Base-by-base conservation (phyloP, 1,140 invertebrate genomes). In the Chrysopa pallens region DNA sequence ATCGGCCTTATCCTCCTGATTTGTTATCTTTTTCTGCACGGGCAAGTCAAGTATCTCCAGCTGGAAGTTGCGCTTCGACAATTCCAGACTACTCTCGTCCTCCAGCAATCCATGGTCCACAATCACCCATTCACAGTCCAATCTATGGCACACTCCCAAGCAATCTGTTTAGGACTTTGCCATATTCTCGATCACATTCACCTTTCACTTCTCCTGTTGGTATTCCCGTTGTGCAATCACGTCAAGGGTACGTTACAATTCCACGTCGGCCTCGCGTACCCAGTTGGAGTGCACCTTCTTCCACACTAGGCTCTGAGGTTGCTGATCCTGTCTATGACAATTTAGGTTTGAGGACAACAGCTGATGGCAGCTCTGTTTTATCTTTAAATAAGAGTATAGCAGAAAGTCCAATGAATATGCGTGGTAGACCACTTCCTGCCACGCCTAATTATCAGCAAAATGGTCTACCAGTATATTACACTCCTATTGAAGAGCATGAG, bases 311-410 rank as follows among this genome's bases (percentile, higher is more conserved):
- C 8, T 49, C 53, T 4, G 53, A 60, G 23, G 64, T 70, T 13
- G 61, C 69, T 15, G 83, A 87, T 52, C 83, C 83, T 0, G 72
- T 86, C 4, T 89, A 89, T 53, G 85, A 89, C 52, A 88, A 87
- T 53, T 60, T 89, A 9, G 86, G 85, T 0, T 60, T 78, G 1
- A 67, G 84, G 38, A 86, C 80, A 1, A 88, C 84, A n/a, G 85
- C 81, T 1, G 80, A 85, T 46, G 85, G 84, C 6, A 86, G 81
- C 50, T 87, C 83, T 0, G 74, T 74, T 3, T 59, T 83, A 4
- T 84, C 82, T 38, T 56, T 89, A 38, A 80, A 81, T 53, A 80
- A 79, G 55, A 56, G 58, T 14, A 61, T 43, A 11, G 42, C 49
- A 6, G 15, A 58, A 59, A 58, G 17, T 51, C 58, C 17, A 66